These are phyloP conservation scores for Scaptodrosophila lebanonensis DNA, from an alignment of 1,140 invertebrate genomes.

Conservation along the genomic window DNA sequence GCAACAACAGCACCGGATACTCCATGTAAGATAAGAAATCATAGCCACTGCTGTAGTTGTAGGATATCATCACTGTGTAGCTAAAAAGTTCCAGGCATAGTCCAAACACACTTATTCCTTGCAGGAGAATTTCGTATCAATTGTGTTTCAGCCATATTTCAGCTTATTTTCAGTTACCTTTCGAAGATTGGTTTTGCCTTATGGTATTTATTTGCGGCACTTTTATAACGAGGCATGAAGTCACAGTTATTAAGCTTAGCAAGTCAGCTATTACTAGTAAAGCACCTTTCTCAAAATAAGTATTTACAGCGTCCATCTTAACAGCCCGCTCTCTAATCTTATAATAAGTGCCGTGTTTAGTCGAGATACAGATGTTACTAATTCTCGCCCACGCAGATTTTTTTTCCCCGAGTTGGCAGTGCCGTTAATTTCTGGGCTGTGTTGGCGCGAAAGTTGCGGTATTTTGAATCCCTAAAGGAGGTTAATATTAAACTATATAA, in stretches of 20 bases:
- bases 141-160: constrained; percentile 4
- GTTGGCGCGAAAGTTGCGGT: no score
- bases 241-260: constrained; percentile 82
- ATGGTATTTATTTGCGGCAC: constrained; percentile 83
- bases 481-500: no score
- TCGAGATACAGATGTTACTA: no score
- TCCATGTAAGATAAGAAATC: constrained; percentile 83
- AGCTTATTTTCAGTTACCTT: constrained; percentile 70
- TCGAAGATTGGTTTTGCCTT: constrained; percentile 79
- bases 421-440: no score
- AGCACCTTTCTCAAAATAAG: constrained; percentile 63
- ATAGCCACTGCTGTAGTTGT: constrained; percentile 83
- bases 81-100: constrained; percentile 78
- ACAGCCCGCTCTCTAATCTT: no score
- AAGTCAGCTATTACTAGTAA: constrained; percentile 78
- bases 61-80: constrained; percentile 83
- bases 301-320: constrained; percentile 1
- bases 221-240: constrained; percentile 82
- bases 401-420: no score
- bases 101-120: constrained; percentile 62
- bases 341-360: no score
- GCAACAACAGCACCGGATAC: constrained; percentile 82
- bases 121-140: constrained; percentile 1
- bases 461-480: no score
- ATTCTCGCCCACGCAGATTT: no score